phyloP scores from a whole-genome alignment of 2,888 invertebrate species.

The Eupelmus urozonus region DNA sequence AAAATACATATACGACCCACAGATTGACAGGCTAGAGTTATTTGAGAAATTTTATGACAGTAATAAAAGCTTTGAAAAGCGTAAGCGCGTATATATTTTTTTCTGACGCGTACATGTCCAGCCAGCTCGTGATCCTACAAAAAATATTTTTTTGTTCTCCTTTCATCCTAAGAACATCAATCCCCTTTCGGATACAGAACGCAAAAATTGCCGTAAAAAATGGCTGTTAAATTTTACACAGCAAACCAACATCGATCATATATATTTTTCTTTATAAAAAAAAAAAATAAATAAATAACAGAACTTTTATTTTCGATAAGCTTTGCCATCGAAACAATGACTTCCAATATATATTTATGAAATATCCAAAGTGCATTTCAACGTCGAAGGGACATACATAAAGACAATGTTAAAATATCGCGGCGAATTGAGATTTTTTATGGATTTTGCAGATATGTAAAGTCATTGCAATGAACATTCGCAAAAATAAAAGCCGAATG shows the following conservation, averaged over 20 bases:
- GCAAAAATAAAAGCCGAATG: no score
- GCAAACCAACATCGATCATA: no score
- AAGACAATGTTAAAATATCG: background rate
- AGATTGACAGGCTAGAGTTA: slow-evolving; percentile 27
- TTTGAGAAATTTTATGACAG: slow-evolving; percentile 31
- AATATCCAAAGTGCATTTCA: background rate
- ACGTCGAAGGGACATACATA: background rate
- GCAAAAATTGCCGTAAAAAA: background rate
- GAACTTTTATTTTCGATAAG: no score
- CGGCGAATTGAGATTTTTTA: background rate
- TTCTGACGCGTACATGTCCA: slow-evolving; percentile 2
- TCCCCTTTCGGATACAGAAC: background rate
- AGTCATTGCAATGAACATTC: no score
- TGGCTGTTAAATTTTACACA: slow-evolving; percentile 19
- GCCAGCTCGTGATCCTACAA: background rate
- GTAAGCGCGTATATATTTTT: slow-evolving; percentile 13
- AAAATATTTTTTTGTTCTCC: background rate
- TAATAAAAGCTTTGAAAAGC: slow-evolving; percentile 37
- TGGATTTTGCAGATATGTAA: no score
- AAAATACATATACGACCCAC: slow-evolving; percentile 24
- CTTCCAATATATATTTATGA: background rate
- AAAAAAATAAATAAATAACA: background rate
- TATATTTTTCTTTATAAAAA: background rate
- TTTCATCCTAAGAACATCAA: background rate
- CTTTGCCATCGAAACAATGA: background rate